Evolutionary conservation across 2,113 vertebrate genomes (phyloP).

Genomic region (Dolichallabes microphthalmus): DNA sequence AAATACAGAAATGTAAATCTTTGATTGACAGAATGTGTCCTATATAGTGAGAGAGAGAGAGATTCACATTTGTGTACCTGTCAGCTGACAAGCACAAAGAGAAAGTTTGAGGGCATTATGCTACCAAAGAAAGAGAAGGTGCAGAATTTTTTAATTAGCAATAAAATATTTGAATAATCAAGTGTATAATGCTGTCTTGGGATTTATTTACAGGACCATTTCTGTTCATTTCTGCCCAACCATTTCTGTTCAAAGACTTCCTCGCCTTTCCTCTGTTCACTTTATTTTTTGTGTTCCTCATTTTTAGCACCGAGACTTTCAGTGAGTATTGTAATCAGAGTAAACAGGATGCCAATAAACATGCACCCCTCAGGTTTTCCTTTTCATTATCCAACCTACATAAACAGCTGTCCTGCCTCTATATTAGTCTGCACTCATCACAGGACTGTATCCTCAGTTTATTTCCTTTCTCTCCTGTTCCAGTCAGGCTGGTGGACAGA

Average conservation of each 20-base stretch:
- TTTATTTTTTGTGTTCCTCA: conserved; percentile 33
- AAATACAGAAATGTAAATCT: conserved; percentile 7
- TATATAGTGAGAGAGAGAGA: too few species aligned
- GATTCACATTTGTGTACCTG: not conserved
- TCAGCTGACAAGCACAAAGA: conserved; percentile 28
- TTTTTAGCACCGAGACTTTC: conserved; percentile 37
- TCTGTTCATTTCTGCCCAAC: too few species aligned
- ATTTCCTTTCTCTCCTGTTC: conserved; percentile 13
- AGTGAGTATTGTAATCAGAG: conserved; percentile 65
- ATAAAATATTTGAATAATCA: conserved; percentile 70
- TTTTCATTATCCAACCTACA: conserved; percentile 60
- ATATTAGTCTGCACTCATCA: conserved; percentile 44
- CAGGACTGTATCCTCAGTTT: conserved; percentile 17
- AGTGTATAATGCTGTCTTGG: conserved; percentile 72
- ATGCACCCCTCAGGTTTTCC: conserved; percentile 56
- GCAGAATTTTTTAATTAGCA: conserved; percentile 71
- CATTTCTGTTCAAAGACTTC: conserved; percentile 26
- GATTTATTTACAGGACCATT: conserved; percentile 61
- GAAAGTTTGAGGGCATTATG: conserved; percentile 58
- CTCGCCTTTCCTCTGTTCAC: conserved; percentile 32
- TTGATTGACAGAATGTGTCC: too few species aligned
- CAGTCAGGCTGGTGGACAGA: not conserved
- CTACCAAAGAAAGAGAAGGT: conserved; percentile 70
- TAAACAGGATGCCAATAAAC: conserved; percentile 56
- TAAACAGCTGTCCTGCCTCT: conserved; percentile 28